Base-by-base conservation (phyloP, 30 jellyfish, hydroid and myxozoan genomes). In the Nemopilema nomurai region DNA sequence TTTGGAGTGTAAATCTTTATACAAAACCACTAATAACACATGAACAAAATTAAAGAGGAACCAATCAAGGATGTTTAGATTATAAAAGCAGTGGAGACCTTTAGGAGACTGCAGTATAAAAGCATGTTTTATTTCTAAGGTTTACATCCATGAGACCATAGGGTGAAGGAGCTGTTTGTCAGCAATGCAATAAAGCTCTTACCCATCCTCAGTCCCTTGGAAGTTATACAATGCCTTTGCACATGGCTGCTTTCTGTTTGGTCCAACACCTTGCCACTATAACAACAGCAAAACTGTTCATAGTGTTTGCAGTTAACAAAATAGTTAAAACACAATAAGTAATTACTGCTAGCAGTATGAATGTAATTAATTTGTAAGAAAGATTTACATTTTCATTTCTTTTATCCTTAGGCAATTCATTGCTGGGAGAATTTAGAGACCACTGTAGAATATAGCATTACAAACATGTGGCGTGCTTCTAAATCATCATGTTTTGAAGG, bases 181-280 rank as follows among this genome's bases (percentile, higher is more conserved):
- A 41, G 13, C 57, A 41, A 41, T 3, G 57, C 57, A 41, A 13
- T 13, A 41, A 41, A 41, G 0, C 32, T 25, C 91, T 92, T 81
- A 87, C 96, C 90, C 98, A 65, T 87, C 95, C 64, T 86, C 98
- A 22, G 77, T 72, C 30, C 96, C 90, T 77, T 28, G 87, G 85
- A 90, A 90, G 41, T 87, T 69, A 62, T 83, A 80, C 51, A 90
- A 80, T 51, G 96, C 97, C 75, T 83, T 71, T 21, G 92, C 97
- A 33, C 87, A 76, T 20, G 97, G 97, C 67, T 90, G 97, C 65
- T 76, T 75, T 28, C 69, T 28, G 67, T 49, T 51, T 77, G 72
- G n/a, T 69, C 94, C 78, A 82, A 87, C 31, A 67, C 90, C 87
- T 77, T 90, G 57, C 86, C 96, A 92, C 90, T 67, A 62, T 32